Evolutionary conservation across 2,888 invertebrate species (phyloP).

Genomic region (Hirtodrosophila trivittata): DNA sequence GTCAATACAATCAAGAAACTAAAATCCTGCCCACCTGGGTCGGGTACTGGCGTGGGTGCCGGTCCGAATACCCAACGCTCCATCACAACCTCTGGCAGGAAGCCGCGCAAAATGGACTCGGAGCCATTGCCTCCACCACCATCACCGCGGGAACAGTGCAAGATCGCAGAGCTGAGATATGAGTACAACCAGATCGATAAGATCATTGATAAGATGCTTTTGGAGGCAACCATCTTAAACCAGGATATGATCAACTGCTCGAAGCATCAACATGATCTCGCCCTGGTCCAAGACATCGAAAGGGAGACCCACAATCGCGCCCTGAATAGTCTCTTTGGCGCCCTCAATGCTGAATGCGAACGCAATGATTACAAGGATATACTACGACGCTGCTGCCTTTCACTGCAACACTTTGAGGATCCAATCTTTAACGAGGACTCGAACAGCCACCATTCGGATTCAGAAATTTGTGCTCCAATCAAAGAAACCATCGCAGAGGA

Average conservation of each 20-base stretch:
- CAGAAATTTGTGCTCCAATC: no score
- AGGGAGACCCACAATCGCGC: conserved; percentile 36
- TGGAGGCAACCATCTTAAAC: conserved; percentile 40
- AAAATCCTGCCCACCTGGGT: no score
- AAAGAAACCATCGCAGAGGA: no score
- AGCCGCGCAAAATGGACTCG: conserved; percentile 23
- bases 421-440: no score
- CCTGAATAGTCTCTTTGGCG: conserved; percentile 22
- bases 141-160: conserved; percentile 47
- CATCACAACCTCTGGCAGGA: not conserved
- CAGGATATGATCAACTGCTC: conserved; percentile 33
- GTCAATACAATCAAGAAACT: not conserved
- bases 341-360: conserved; percentile 35
- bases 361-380: conserved; percentile 17
- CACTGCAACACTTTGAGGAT: conserved; percentile 12
- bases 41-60: not conserved
- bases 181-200: conserved; percentile 38
- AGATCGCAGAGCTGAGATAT: conserved; percentile 30
- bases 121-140: conserved; percentile 58
- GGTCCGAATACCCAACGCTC: not conserved
- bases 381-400: conserved; percentile 9
- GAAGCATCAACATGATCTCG: conserved; percentile 42
- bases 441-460: no score
- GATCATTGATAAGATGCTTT: conserved; percentile 40
- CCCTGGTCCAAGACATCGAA: conserved; percentile 52